Percentiles rank a stretch among this genome's conserved stretches.
These are phyloP conservation scores for Drosophila sechellia DNA, from an alignment of 1,140 invertebrate genomes.

Conservation along the genomic window DNA sequence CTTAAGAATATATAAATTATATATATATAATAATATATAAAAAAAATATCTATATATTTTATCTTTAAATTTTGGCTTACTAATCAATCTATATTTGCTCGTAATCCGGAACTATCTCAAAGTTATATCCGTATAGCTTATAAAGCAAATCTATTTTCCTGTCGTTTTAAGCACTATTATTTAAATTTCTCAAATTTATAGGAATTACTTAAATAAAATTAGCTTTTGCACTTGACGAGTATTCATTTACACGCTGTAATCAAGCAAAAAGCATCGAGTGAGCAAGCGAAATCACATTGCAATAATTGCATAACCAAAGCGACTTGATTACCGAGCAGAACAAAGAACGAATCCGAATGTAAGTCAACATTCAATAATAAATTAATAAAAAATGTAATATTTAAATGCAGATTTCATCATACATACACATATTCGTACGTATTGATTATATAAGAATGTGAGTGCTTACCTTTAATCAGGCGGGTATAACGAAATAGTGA, in stretches of 20 bases:
- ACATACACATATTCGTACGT: conserved; percentile 1
- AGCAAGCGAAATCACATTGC: conserved; percentile 28
- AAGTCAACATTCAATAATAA: conserved; percentile 52
- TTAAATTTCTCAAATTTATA: not conserved
- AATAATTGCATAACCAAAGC: conserved; percentile 45
- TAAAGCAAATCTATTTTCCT: not conserved
- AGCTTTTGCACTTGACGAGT: conserved; percentile 15
- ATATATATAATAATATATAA: too few species aligned
- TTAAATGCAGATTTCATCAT: conserved; percentile 47
- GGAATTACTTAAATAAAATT: conserved; percentile 1
- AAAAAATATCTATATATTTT: too few species aligned
- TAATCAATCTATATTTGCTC: not conserved
- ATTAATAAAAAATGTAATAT: conserved; percentile 33
- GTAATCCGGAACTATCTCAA: not conserved
- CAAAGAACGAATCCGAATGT: conserved; percentile 49
- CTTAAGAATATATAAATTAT: not conserved
- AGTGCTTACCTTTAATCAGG: not conserved
- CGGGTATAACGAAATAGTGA: not conserved
- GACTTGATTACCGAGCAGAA: conserved; percentile 22
- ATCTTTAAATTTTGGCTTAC: too few species aligned
- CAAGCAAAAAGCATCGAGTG: conserved; percentile 4
- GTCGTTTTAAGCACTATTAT: not conserved
- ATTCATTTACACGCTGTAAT: conserved; percentile 19
- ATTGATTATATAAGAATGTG: conserved; percentile 13
- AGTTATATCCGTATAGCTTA: not conserved